A percentile compares a stretch with the other conserved stretches of the same genome.
Evolutionary conservation across 2,797 vertebrate genomes (phyloP).

Genomic region (Aythya fuligula): DNA sequence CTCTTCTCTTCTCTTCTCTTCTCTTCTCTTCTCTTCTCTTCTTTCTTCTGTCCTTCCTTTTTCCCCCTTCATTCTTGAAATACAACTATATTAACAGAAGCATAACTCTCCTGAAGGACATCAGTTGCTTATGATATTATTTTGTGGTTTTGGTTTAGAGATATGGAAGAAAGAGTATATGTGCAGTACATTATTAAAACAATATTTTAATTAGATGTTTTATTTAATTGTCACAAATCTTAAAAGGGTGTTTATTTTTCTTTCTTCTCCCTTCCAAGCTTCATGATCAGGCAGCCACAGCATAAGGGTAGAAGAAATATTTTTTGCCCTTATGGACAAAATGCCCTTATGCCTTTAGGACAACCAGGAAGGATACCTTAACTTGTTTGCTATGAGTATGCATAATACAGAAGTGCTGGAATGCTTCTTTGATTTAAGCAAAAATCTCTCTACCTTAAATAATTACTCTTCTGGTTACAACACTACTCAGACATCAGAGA

Average conservation of each 20-base stretch:
- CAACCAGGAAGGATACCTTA: background rate
- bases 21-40: too few relatives aligned
- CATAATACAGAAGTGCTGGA: background rate
- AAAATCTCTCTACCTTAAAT: background rate
- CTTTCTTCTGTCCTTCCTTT: too few relatives aligned
- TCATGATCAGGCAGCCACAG: background rate
- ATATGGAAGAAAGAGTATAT: background rate
- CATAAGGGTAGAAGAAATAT: background rate
- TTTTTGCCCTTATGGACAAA: rapidly evolving
- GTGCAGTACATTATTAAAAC: background rate
- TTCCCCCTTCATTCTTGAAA: background rate
- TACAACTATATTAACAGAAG: background rate
- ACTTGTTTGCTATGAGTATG: background rate
- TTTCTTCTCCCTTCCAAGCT: background rate
- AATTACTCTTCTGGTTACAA: background rate
- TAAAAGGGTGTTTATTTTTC: background rate
- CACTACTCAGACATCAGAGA: background rate
- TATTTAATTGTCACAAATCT: background rate
- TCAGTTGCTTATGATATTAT: background rate
- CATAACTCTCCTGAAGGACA: background rate
- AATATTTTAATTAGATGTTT: background rate
- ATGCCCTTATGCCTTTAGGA: rapidly evolving
- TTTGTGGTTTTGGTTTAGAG: background rate
- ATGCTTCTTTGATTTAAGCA: background rate
- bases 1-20: too few relatives aligned